Evolutionary conservation across 2,888 invertebrate species (phyloP), one percentile per base, ranked within the genome.

Genomic region (Thereva unica): DNA sequence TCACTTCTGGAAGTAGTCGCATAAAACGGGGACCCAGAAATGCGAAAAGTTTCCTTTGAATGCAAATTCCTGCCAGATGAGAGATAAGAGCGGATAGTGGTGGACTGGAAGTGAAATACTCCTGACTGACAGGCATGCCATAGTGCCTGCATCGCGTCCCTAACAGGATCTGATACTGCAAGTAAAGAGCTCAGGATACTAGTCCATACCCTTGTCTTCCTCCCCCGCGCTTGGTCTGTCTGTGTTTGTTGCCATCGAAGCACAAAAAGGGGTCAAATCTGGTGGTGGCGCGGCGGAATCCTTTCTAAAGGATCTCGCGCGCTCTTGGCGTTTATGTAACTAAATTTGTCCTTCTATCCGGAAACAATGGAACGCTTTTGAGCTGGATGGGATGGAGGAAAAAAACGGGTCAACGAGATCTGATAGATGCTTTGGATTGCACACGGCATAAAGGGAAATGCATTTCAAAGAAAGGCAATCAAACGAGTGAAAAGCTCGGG

Each of bases 271-370:
- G 57, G 66, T 49, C 56, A 57, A 57, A 50, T 49, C 50, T 65
- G 49, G 23, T 40, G 40, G 23, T 38, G n/a, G 35, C 10, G 40
- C 53, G 4, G 3, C 40, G 37, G 23, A 9, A 9, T 38, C 35
- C 37, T 50, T 61, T 41, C 23, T 23, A 23, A 23, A 23, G 50
- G 49, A 9, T 34, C 34, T 5, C 5, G 41, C n/a, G 37, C 47
- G 23, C 12, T 9, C 8, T 23, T 23, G 23, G 34, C n/a, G 34
- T 61, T 50, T 61, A 61, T 61, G 61, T 61, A 61, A 61, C 50
- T 61, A 61, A 50, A 61, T 61, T 61, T 61, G 35, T 34, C 50
- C 23, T 61, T 61, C 61, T 50, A 4, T 12, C 34, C 41, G 61
- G 35, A 61, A 49, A 61, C 50, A 61, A 50, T 61, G 50, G n/a